These are phyloP conservation scores for Physocephala rufipes DNA, from an alignment of 2,888 invertebrate species.

Conservation along the genomic window DNA sequence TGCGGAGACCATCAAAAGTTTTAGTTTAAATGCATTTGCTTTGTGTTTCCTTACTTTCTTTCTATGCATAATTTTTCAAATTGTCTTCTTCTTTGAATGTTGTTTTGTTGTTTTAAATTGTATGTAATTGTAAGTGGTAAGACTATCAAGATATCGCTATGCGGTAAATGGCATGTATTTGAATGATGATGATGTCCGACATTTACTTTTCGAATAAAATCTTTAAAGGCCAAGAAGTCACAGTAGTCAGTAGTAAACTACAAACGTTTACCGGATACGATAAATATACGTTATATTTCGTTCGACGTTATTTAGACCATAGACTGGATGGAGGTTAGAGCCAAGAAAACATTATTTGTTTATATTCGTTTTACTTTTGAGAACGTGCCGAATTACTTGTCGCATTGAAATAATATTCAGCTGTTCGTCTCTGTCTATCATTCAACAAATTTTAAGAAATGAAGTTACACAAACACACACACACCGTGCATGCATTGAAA, in stretches of 20 bases:
- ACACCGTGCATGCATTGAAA: not conserved
- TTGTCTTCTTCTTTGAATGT: not conserved
- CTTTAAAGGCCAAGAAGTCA: not conserved
- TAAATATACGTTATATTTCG: not conserved
- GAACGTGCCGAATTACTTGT: conserved; percentile 27
- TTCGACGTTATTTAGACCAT: too few relatives aligned
- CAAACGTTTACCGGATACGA: not conserved
- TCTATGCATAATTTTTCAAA: not conserved
- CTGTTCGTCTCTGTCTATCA: not conserved
- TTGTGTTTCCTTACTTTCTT: not conserved
- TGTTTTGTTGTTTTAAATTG: not conserved
- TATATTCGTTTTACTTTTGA: conserved; percentile 12
- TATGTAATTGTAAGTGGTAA: too few relatives aligned
- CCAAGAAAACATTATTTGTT: conserved; percentile 1
- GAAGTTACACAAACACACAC: conserved; percentile 8
- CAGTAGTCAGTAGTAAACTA: not conserved
- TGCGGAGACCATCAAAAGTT: conserved; percentile 6
- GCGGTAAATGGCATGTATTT: not conserved
- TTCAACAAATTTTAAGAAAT: not conserved
- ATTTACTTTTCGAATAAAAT: conserved; percentile 7
- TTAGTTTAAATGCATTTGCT: conserved; percentile 2
- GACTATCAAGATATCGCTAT: too few relatives aligned
- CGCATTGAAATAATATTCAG: conserved; percentile 3
- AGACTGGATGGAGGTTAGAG: not conserved
- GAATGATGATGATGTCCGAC: not conserved